Percentiles rank a stretch among this genome's conserved stretches.
These are phyloP conservation scores for Oryzias celebensis DNA, from an alignment of 2,113 vertebrate genomes.

Conservation along the genomic window DNA sequence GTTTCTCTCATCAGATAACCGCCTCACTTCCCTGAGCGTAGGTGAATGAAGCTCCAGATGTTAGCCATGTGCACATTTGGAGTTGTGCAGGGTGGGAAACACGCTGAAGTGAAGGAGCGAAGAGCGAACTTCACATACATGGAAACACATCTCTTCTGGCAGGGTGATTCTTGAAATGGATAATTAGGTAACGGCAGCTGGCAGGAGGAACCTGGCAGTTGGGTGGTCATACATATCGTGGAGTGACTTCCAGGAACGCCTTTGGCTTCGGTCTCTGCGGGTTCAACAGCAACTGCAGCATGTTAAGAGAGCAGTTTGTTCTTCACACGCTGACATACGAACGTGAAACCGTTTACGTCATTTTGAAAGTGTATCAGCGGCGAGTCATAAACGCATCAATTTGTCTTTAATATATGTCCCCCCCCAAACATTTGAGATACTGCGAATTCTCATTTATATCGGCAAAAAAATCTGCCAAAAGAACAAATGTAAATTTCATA, in stretches of 20 bases:
- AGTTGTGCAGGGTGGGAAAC: slow-evolving; percentile 56
- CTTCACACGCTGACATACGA: neutral
- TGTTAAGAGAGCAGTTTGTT: slow-evolving; percentile 6
- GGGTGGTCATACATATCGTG: slow-evolving; percentile 46
- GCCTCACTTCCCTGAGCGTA: slow-evolving; percentile 34
- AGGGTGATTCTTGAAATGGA: slow-evolving; percentile 65
- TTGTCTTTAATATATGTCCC: no score
- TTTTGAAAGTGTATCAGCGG: neutral
- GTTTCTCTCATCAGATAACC: slow-evolving; percentile 71
- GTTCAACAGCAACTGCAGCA: slow-evolving; percentile 11
- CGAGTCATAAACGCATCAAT: no score
- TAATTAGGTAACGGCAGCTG: slow-evolving; percentile 74
- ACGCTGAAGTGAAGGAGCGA: slow-evolving; percentile 49
- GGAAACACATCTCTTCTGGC: slow-evolving; percentile 71
- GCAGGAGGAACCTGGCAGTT: slow-evolving; percentile 46
- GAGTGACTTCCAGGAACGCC: slow-evolving; percentile 24
- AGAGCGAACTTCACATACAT: slow-evolving; percentile 63
- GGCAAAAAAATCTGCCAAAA: no score
- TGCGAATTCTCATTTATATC: no score
- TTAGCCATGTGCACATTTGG: slow-evolving; percentile 68
- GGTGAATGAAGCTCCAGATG: slow-evolving; percentile 71
- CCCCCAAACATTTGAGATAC: no score
- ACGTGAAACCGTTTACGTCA: neutral
- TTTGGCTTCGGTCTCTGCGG: slow-evolving; percentile 43
- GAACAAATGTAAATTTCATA: no score